Evolutionary conservation across 92 coral and sea anemone genomes (phyloP), one percentile per base, ranked within the genome.

Genomic region (Zoanthus sociatus): DNA sequence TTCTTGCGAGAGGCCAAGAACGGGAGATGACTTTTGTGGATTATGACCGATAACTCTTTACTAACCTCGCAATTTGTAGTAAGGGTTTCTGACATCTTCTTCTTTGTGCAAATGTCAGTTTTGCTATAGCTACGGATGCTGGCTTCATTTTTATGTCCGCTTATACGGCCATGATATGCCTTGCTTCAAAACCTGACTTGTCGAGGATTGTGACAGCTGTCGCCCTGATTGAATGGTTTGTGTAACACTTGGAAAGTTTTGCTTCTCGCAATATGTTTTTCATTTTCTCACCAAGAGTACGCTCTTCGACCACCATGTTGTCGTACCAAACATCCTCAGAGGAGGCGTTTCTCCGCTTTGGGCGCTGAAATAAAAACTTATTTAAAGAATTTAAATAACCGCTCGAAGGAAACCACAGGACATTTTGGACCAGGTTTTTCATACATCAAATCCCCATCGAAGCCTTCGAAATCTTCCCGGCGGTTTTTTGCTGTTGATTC

Each of bases 161-260:
- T 54, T 11, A n/a, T n/a, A 73, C 55, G n/a, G 4, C 86, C 90
- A 71, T 88, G 3, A 85, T 50, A 55, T 78, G 77, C 31, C 89
- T 68, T 76, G 87, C 73, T 44, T 78, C 91, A 76, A 83, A 88
- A 17, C 84, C 86, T 48, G 82, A 83, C 73, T 70, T 91, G 78
- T 83, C 89, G 37, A 88, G 78, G 18, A 73, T 84, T 9, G 87
- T 77, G 6, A 88, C 87, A 16, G 89, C 78, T 68, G 83, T 88
- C 30, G 86, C 83, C 53, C 83, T 48, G 56, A 87, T 87, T 44
- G 89, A 91, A 76, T 89, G 92, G 58, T 88, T 88, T 6, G 87
- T 70, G 84, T 78, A 89, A 21, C 26, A 21, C 72, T 81, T 82
- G 70, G 92, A 92, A 30, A 89, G 73, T 26, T 90, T 72, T 11